Evolutionary conservation across 64 coral and sea anemone genomes (phyloP).

Genomic region (Porites lutea): DNA sequence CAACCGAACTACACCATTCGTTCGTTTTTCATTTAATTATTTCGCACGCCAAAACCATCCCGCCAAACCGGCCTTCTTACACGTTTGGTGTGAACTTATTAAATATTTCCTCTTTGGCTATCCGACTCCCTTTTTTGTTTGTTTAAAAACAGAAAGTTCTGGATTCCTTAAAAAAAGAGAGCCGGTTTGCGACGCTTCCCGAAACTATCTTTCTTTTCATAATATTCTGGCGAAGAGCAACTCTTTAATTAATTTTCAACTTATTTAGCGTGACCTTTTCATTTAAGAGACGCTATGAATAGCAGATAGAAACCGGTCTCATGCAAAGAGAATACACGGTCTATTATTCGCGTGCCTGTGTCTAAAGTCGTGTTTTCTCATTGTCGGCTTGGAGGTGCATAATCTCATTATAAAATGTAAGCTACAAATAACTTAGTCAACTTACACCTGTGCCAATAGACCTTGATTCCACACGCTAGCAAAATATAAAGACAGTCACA

Average conservation of each 20-base stretch:
- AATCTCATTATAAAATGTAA: constrained; percentile 28
- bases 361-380: neutral
- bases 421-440: constrained; percentile 1
- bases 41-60: neutral
- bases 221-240: neutral
- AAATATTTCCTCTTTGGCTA: constrained; percentile 32
- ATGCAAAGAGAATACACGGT: neutral
- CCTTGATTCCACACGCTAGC: neutral
- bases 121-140: neutral
- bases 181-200: too few relatives aligned
- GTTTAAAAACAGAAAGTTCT: neutral
- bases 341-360: constrained; percentile 6
- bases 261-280: neutral
- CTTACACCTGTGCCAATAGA: constrained; percentile 34
- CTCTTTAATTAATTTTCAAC: neutral
- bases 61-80: neutral
- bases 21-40: constrained; percentile 1
- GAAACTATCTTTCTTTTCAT: neutral
- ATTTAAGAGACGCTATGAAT: neutral
- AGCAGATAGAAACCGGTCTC: neutral
- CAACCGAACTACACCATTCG: neutral
- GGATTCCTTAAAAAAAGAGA: neutral
- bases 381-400: constrained; percentile 23
- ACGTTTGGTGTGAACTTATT: neutral
- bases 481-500: neutral